Evolutionary conservation across 1,140 invertebrate genomes (phyloP).

Genomic region (Steinernema feltiae): DNA sequence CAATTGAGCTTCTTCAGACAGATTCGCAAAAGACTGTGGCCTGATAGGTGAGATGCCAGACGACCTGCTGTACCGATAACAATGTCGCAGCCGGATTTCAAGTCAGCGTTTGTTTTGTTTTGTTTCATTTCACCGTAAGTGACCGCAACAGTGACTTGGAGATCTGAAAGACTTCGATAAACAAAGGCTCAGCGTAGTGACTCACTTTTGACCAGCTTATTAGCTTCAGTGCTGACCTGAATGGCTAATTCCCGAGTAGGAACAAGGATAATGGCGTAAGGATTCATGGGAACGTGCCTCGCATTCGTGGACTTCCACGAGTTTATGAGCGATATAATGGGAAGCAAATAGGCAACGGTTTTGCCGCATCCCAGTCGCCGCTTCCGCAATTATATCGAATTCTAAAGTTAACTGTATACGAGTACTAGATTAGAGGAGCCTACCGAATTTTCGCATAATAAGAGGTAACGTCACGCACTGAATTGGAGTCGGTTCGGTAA

Average conservation of each 20-base stretch:
- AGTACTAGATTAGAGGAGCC: neutral
- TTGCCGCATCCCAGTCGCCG: neutral
- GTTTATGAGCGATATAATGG: neutral
- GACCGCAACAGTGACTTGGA: neutral
- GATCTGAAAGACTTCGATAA: neutral
- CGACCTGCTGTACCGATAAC: neutral
- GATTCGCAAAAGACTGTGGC: neutral
- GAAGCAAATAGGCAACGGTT: neutral
- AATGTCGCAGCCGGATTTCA: neutral
- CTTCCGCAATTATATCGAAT: neutral
- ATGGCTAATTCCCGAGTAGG: neutral
- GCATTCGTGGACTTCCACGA: neutral
- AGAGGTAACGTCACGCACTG: neutral
- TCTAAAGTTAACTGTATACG: neutral
- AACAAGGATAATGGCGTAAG: neutral
- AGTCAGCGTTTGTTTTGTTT: neutral
- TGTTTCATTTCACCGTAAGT: neutral
- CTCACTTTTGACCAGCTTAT: neutral
- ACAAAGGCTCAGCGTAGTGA: neutral
- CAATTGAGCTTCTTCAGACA: neutral
- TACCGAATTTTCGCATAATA: neutral
- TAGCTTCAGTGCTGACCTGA: neutral
- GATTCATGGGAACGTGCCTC: neutral
- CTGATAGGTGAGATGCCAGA: neutral
- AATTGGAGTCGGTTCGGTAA: neutral